These are phyloP conservation scores for Cordylochernes scorpioides DNA, from an alignment of 2,888 invertebrate genomes.

Conservation along the genomic window DNA sequence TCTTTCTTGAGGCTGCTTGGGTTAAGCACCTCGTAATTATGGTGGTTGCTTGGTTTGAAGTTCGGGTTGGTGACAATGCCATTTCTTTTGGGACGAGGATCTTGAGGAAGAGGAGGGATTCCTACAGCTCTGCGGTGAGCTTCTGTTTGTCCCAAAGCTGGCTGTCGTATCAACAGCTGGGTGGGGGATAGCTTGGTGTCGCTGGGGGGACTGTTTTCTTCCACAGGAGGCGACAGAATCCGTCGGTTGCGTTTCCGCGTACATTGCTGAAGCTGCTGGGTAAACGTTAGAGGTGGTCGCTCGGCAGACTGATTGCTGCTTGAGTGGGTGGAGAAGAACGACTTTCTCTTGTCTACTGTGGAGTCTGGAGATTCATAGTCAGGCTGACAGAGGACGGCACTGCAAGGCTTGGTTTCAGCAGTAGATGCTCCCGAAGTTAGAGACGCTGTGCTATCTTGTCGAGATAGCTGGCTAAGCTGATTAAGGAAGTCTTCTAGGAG, in stretches of 20 bases:
- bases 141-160: background rate
- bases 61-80: slow-evolving; percentile 24
- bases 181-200: slow-evolving; percentile 15
- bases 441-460: slow-evolving; percentile 10
- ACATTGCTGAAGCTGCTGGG: slow-evolving; percentile 67
- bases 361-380: slow-evolving; percentile 21
- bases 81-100: slow-evolving; percentile 20
- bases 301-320: slow-evolving; percentile 40
- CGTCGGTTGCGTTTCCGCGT: slow-evolving; percentile 38
- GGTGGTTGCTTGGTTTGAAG: slow-evolving; percentile 14
- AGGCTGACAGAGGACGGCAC: slow-evolving; percentile 26
- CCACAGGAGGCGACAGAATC: slow-evolving; percentile 31
- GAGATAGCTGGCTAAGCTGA: slow-evolving; percentile 1
- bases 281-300: slow-evolving; percentile 45
- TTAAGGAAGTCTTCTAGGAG: slow-evolving; percentile 9
- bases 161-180: slow-evolving; percentile 2
- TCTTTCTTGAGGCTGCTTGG: slow-evolving; percentile 38
- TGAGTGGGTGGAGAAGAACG: slow-evolving; percentile 21
- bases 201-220: slow-evolving; percentile 44
- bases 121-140: slow-evolving; percentile 6
- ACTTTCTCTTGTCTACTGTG: slow-evolving; percentile 24
- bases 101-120: slow-evolving; percentile 11
- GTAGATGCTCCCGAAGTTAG: slow-evolving; percentile 22
- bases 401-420: slow-evolving; percentile 34
- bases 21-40: slow-evolving; percentile 10